Evolutionary conservation across 2,113 vertebrate genomes (phyloP).

Genomic region (Mesitornis unicolor): DNA sequence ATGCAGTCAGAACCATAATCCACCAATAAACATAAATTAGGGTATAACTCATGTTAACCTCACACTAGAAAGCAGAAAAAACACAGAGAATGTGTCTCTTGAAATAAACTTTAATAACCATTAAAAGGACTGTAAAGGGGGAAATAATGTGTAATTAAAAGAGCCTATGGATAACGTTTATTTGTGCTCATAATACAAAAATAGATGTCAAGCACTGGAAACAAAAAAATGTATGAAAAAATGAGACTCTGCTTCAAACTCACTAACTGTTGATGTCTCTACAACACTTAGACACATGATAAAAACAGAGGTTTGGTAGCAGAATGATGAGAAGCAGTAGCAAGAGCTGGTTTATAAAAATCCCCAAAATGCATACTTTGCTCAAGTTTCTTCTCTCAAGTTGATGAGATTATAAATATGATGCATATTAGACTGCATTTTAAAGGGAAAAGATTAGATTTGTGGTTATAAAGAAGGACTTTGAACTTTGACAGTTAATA

Average conservation of each 20-base stretch:
- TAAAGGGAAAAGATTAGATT: not conserved
- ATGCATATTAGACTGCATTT: not conserved
- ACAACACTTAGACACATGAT: not conserved
- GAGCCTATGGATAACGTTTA: not conserved
- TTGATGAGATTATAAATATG: not conserved
- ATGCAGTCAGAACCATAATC: slow-evolving; percentile 61
- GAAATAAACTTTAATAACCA: slow-evolving; percentile 70
- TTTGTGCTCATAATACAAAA: slow-evolving; percentile 18
- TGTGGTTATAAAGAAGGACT: not conserved
- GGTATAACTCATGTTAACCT: slow-evolving; percentile 68
- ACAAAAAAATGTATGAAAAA: not conserved
- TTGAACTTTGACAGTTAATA: not conserved
- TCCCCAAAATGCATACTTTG: not conserved
- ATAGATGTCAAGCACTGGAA: not conserved
- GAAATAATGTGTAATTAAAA: slow-evolving; percentile 52
- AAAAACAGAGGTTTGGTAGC: not conserved
- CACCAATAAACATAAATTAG: slow-evolving; percentile 59
- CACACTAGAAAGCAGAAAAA: slow-evolving; percentile 23
- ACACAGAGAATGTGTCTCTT: slow-evolving; percentile 51
- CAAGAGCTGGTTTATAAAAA: not conserved
- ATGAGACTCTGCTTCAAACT: not conserved
- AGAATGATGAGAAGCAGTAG: not conserved
- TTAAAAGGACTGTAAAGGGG: slow-evolving; percentile 58
- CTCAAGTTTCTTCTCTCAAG: not conserved
- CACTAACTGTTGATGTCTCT: not conserved